A percentile compares a stretch with the other conserved stretches of the same genome.
These are phyloP conservation scores for Masnerella sp. DNA, from an alignment of 2,888 invertebrate genomes.

Conservation along the genomic window DNA sequence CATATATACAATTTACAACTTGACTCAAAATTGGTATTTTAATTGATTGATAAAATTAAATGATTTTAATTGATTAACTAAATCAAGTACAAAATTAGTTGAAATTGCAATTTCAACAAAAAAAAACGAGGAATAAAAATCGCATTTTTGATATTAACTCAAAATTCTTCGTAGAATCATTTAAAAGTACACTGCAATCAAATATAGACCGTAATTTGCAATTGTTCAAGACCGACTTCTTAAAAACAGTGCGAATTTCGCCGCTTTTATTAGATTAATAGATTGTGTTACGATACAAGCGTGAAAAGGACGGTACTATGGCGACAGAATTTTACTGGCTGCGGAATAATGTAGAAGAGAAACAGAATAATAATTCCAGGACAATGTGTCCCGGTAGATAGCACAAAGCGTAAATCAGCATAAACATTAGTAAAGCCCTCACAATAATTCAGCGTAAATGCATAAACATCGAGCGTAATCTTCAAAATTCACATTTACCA, in stretches of 20 bases:
- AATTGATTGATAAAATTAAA: too few relatives aligned
- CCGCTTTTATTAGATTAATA: constrained; percentile 40
- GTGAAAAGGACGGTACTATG: constrained; percentile 44
- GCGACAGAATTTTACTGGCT: constrained; percentile 54
- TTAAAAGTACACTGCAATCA: not conserved
- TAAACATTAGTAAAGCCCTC: constrained; percentile 77
- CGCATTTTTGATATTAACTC: too few relatives aligned
- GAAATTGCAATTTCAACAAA: too few relatives aligned
- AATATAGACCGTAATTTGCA: not conserved
- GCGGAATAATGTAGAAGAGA: constrained; percentile 63
- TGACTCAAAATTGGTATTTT: too few relatives aligned
- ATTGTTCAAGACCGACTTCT: constrained; percentile 24
- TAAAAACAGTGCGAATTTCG: constrained; percentile 22
- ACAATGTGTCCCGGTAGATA: constrained; percentile 77
- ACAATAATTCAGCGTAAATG: constrained; percentile 77
- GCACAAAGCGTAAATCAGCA: constrained; percentile 78
- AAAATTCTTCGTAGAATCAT: not conserved
- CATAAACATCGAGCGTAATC: constrained; percentile 74
- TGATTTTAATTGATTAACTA: too few relatives aligned
- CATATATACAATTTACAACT: too few relatives aligned
- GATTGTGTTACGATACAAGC: constrained; percentile 47
- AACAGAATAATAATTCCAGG: constrained; percentile 75
- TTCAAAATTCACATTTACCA: constrained; percentile 72
- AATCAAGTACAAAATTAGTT: too few relatives aligned
- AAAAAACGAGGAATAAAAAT: too few relatives aligned